Base-by-base conservation (phyloP, 2,113 vertebrate species). In the Psittacus erithacus region DNA sequence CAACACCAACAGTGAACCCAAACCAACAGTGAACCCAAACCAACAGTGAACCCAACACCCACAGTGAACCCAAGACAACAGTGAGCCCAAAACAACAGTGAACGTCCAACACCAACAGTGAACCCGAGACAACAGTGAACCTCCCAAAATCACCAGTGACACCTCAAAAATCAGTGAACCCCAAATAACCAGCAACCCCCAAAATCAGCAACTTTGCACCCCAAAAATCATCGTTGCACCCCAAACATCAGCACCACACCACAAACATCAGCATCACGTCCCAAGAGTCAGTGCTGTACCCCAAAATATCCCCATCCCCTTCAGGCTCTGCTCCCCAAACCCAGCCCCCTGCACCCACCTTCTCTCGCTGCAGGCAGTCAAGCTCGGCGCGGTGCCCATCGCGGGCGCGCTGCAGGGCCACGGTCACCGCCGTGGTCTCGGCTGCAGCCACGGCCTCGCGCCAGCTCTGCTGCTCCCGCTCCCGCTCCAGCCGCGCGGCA, bases 301-400 rank as follows among this genome's bases (percentile, higher is more conserved):
- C 33, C 55, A 14, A 59, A 15, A 23, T 9, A 10, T 6, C 33
- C 20, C 31, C 5, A 57, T 33, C 18, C 53, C 29, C 52, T 11
- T 19, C 29, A 60, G 24, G 14, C 57, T 35, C 22, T 6, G 9
- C 5, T 12, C 44, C 29, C 29, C 1, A 7, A 17, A 9, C 11
- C 43, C 33, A 1, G 6, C 35, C 13, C 57, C 33, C 57, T 15
- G 13, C 2, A 2, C 46, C 3, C 63, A 99, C 99, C 98, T 99
- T 99, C 83, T 99, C 98, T 1, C 60, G 88, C 90, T 97, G 95
- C 24, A 99, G 98, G 11, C 97, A 97, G 87, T 99, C 97, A 27
- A 98, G 52, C 65, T 99, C 98, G 39, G 98, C 98, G 64, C 98
- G 98, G 13, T 99, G 98, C 8, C 98, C 98, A 0, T 96, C 96